These are phyloP conservation scores for Micoletzkya japonica DNA, from an alignment of 2,888 invertebrate species.

Conservation along the genomic window DNA sequence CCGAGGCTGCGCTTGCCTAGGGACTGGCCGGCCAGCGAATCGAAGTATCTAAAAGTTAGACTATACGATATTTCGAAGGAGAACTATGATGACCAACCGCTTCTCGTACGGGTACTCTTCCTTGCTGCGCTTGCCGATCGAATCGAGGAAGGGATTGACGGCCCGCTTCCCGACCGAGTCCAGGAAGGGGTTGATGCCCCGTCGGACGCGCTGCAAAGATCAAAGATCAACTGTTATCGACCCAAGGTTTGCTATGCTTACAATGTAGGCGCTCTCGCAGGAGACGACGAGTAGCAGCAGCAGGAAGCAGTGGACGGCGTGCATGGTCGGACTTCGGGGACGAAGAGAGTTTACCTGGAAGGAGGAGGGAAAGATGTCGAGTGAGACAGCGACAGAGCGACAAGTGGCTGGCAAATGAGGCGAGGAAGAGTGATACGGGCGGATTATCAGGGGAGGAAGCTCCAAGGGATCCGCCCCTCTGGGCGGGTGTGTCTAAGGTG, in stretches of 20 bases:
- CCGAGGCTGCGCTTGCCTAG: slow-evolving; percentile 50
- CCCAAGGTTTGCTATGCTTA: background rate
- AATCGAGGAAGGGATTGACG: slow-evolving; percentile 58
- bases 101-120: slow-evolving; percentile 15
- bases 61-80: background rate
- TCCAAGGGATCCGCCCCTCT: too few relatives aligned
- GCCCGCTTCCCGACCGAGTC: slow-evolving; percentile 57
- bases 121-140: slow-evolving; percentile 47
- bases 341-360: background rate
- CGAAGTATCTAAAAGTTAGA: slow-evolving; percentile 53
- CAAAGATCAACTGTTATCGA: background rate
- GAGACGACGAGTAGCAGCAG: background rate
- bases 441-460: too few relatives aligned
- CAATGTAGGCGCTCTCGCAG: background rate
- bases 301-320: background rate
- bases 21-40: slow-evolving; percentile 54
- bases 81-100: background rate
- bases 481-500: too few relatives aligned
- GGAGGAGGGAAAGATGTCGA: background rate
- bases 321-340: background rate
- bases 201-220: slow-evolving; percentile 37
- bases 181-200: slow-evolving; percentile 59
- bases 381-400: background rate
- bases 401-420: background rate
- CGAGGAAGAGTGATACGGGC: too few relatives aligned